Conservation (phyloP, 1,140 invertebrate genomes). For the Drosophila tropicalis region DNA sequence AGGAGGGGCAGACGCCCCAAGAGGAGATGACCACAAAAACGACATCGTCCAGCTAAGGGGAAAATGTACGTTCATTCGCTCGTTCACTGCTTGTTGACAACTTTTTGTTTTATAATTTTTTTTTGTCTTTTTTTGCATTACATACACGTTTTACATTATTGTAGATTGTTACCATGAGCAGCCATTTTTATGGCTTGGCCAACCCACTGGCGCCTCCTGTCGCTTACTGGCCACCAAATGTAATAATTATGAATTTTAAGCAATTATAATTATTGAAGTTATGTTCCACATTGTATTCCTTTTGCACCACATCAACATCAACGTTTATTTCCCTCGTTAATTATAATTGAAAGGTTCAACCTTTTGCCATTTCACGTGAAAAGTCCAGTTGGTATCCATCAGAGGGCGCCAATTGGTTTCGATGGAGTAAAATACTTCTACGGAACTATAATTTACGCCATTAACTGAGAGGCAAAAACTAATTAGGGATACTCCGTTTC, state of each 20-base stretch:
- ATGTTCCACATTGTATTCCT: slow-evolving; percentile 11
- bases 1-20: background rate
- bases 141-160: slow-evolving; percentile 8
- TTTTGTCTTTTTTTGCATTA: background rate
- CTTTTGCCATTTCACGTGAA: background rate
- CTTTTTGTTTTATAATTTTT: slow-evolving; percentile 19
- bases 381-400: no score
- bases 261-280: slow-evolving; percentile 22
- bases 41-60: slow-evolving; percentile 1
- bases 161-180: slow-evolving; percentile 15
- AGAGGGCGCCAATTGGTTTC: no score
- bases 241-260: slow-evolving; percentile 21
- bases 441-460: no score
- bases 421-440: no score
- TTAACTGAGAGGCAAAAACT: no score
- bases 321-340: background rate
- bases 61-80: background rate
- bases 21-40: slow-evolving; percentile 18
- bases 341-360: background rate
- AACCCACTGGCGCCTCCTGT: background rate
- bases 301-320: background rate
- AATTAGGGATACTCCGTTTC: no score
- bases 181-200: slow-evolving; percentile 11
- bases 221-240: background rate
- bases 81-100: slow-evolving; percentile 12